Base-by-base conservation (phyloP, 2,113 vertebrate species). In the Chaetura pelagica region DNA sequence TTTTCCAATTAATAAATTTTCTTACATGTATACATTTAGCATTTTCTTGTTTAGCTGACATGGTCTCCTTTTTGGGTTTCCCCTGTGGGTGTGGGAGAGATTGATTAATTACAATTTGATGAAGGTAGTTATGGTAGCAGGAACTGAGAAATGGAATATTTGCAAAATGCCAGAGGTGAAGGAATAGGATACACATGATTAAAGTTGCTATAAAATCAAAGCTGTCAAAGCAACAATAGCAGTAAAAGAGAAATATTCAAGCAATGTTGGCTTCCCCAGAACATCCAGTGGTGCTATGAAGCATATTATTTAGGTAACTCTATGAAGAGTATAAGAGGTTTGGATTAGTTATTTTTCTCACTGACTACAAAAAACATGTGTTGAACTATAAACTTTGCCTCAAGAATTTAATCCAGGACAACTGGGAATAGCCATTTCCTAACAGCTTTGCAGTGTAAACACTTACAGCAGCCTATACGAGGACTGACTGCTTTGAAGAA, bases 151-250 rank as follows among this genome's bases (percentile, higher is more conserved):
- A 96, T 72, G 75, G 94, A 97, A 97, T 97, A 97, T 97, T 97
- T 98, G 94, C 94, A 96, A 98, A 98, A 98, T 97, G 97, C 96
- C 97, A 98, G 97, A 97, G 97, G 96, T 98, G 97, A 98, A 98
- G 90, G 88, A 97, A 97, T 84, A 97, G 97, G 97, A 97, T 95
- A 97, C 93, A 98, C 94, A 97, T 98, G 97, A 98, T 98, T 98
- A 97, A 98, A 97, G 94, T 75, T 94, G 90, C 96, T 95, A 96
- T 98, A 97, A 98, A 98, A 97, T 97, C 97, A 97, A 97, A 97
- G 90, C 94, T 97, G 97, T 98, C 97, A 98, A 98, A 96, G 92
- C 84, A 97, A 97, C 97, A 97, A 97, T 88, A 97, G 93, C 95
- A 75, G 9, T 98, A 97, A 97, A 97, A 96, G 95, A 97, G 94